These are phyloP conservation scores for Cottoperca gobio DNA, from an alignment of 2,797 vertebrate genomes.

Conservation along the genomic window DNA sequence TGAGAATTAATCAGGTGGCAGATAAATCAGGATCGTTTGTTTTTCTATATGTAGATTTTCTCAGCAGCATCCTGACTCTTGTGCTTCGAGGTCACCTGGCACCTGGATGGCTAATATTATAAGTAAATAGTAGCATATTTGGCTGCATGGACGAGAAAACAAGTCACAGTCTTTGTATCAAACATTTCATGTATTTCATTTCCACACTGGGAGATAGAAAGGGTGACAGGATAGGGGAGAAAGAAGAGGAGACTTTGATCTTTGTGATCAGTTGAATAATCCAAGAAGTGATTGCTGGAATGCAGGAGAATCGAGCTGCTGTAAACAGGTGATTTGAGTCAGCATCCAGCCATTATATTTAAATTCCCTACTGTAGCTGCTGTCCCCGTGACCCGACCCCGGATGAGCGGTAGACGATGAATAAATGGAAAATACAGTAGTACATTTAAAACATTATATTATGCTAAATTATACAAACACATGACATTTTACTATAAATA, in stretches of 20 bases:
- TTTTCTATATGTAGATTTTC: conserved; percentile 10
- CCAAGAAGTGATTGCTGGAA: conserved; percentile 20
- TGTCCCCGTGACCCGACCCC: too few relatives aligned
- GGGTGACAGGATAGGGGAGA: background rate
- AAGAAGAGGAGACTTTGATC: conserved; percentile 24
- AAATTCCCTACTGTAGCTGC: too few relatives aligned
- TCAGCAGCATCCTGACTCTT: background rate
- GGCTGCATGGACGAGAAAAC: background rate
- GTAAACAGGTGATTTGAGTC: conserved; percentile 9
- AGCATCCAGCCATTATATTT: background rate
- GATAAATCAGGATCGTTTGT: conserved; percentile 23
- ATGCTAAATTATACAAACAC: too few relatives aligned
- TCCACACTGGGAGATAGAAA: background rate
- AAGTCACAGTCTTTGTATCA: background rate
- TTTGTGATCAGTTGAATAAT: conserved; percentile 61
- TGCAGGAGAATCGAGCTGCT: conserved; percentile 4
- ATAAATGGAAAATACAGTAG: too few relatives aligned
- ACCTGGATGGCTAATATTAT: conserved; percentile 3
- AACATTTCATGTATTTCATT: conserved; percentile 13
- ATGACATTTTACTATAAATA: too few relatives aligned
- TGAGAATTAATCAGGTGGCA: conserved; percentile 29
- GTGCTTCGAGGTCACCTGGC: background rate
- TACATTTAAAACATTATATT: too few relatives aligned
- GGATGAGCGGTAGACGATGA: too few relatives aligned
- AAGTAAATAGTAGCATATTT: background rate